Evolutionary conservation across 1,140 invertebrate species (phyloP), one percentile per base, ranked within the genome.

Genomic region (Euschistus heros): DNA sequence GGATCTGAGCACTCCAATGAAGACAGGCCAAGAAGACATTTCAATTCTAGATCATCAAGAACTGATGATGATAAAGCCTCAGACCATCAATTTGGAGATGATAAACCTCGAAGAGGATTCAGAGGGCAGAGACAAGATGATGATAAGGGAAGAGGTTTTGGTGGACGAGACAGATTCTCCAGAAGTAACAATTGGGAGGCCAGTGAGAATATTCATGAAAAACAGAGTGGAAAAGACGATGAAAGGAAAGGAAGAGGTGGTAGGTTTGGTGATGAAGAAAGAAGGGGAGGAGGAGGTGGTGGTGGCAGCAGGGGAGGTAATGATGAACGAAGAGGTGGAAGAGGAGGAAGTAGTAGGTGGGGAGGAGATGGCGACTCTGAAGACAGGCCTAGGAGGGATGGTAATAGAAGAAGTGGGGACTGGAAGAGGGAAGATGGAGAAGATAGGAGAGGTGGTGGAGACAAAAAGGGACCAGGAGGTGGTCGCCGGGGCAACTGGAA

Each of bases 321-420:
- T 17, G 15, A 24, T 57, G 54, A 57, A 24, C 10, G 54, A 27
- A 24, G 26, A 57, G 8, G 22, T 57, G 54, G 54, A 57, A 15
- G 54, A 27, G 24, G 54, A 24, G 6, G 6, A 5, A 50, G 10
- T 50, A 22, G 10, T 10, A 57, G 54, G 13, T 24, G 54, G 24
- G 15, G 54, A 26, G 54, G 24, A 10, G 54, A 57, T 57, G 54
- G 54, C 10, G 54, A 57, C 6, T 2, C 54, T 57, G 24, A 24
- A 2, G 54, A 26, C 10, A 70, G 68, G 26, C 50, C 62, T 24
- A 70, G 57, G 68, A 67, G 70, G 3, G 70, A 68, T 14, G 69
- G 46, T 37, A 50, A 68, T 24, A 33, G 66, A 68, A 33, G 69
- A 57, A 60, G 46, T 50, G 60, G 55, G 46, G 50, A 65, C 24